Conservation (phyloP, 2,113 vertebrate genomes). For the Coturnix japonica region DNA sequence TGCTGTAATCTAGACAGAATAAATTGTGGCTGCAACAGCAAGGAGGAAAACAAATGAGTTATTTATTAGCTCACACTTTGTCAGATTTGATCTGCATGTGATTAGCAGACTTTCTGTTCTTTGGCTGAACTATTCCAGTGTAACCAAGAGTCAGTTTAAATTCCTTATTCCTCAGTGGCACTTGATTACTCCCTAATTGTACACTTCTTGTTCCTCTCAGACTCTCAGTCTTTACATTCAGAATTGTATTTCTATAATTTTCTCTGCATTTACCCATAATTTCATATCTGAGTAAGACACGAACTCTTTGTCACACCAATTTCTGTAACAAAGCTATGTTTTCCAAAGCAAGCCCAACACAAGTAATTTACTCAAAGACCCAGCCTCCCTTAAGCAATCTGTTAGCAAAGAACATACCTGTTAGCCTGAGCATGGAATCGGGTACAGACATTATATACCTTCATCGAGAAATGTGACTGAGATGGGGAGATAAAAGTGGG, state of each 20-base stretch:
- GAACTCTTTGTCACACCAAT: background rate
- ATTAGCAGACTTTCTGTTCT: background rate
- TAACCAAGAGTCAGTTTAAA: conserved; percentile 10
- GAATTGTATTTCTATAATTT: background rate
- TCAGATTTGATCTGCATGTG: background rate
- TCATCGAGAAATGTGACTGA: background rate
- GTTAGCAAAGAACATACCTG: background rate
- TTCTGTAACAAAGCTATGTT: background rate
- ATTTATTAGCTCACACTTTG: background rate
- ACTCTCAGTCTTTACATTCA: background rate
- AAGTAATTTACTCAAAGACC: background rate
- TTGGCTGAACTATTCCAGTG: background rate
- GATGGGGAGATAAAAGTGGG: background rate
- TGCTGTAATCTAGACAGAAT: background rate
- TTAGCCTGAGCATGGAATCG: background rate
- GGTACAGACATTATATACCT: background rate
- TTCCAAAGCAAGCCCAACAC: background rate
- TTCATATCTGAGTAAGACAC: background rate
- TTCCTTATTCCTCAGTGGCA: background rate
- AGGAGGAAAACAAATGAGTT: background rate
- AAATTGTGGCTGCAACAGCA: background rate
- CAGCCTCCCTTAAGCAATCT: rapidly evolving
- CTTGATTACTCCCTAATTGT: conserved; percentile 26
- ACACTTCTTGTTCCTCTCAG: background rate
- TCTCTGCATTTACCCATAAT: background rate